Conservation (phyloP, 2,797 vertebrate genomes). For the Salmo trutta region DNA sequence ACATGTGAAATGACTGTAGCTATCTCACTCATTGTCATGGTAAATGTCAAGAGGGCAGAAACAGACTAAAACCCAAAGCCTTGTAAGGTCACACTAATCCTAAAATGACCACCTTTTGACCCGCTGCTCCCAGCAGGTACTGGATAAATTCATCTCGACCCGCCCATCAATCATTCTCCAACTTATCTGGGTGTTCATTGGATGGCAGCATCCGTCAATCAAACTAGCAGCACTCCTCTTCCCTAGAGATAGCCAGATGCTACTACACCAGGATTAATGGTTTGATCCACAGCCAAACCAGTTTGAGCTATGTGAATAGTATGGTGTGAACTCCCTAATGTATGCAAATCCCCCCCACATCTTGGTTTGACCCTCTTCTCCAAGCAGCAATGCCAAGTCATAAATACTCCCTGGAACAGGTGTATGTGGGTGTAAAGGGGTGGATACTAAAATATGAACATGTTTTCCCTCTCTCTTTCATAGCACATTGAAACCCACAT, state of each 20-base stretch:
- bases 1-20: neutral
- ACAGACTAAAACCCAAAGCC: neutral
- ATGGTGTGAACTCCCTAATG: conserved; percentile 1
- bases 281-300: conserved; percentile 8
- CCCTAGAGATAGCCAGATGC: conserved; percentile 39
- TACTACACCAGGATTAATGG: conserved; percentile 43
- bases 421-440: neutral
- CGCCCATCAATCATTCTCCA: neutral
- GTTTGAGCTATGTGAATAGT: neutral
- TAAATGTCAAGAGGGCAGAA: too few species aligned
- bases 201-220: neutral
- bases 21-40: neutral
- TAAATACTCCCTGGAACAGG: neutral
- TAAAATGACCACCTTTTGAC: neutral
- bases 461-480: neutral
- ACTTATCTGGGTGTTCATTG: neutral
- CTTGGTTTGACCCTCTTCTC: neutral
- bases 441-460: neutral
- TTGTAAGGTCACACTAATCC: neutral
- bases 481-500: neutral
- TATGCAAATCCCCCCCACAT: neutral
- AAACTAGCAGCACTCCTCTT: conserved; percentile 18
- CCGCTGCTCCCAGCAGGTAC: neutral
- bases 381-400: neutral
- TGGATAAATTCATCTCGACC: neutral